These are phyloP conservation scores for Oncopodura yosiiana DNA, from an alignment of 1,140 invertebrate genomes.

Conservation along the genomic window DNA sequence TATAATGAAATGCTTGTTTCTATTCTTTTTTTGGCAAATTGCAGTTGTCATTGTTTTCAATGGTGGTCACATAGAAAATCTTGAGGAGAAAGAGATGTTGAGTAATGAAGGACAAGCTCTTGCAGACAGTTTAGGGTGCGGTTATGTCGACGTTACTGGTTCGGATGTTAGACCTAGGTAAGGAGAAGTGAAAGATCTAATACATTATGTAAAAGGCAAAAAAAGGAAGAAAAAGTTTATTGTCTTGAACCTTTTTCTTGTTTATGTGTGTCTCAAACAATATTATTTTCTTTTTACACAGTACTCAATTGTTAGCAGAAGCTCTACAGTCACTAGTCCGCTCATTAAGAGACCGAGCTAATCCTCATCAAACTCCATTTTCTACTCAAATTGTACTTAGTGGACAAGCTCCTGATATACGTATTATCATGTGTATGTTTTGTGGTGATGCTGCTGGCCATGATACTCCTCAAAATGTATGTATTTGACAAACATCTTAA, in stretches of 20 bases:
- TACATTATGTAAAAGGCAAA: too few species aligned
- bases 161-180: constrained; percentile 22
- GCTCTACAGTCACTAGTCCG: constrained; percentile 61
- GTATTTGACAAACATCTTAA: too few species aligned
- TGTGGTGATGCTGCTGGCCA: constrained; percentile 94
- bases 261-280: too few species aligned
- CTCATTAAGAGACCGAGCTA: constrained; percentile 39
- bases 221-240: too few species aligned
- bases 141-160: constrained; percentile 31
- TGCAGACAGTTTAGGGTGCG: constrained; percentile 36
- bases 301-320: constrained; percentile 52
- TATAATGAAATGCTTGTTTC: too few species aligned
- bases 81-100: constrained; percentile 30
- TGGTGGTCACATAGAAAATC: constrained; percentile 7
- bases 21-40: too few species aligned
- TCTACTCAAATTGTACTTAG: constrained; percentile 27
- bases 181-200: too few species aligned
- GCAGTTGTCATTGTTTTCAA: constrained; percentile 33
- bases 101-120: constrained; percentile 35
- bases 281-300: constrained; percentile 59
- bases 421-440: constrained; percentile 92
- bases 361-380: constrained; percentile 30
- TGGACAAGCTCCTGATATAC: constrained; percentile 40
- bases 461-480: too few species aligned
- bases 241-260: too few species aligned